A percentile compares a stretch with the other conserved stretches of the same genome.
These are phyloP conservation scores for Rhagium mordax DNA, from an alignment of 2,888 invertebrate species.

Conservation along the genomic window DNA sequence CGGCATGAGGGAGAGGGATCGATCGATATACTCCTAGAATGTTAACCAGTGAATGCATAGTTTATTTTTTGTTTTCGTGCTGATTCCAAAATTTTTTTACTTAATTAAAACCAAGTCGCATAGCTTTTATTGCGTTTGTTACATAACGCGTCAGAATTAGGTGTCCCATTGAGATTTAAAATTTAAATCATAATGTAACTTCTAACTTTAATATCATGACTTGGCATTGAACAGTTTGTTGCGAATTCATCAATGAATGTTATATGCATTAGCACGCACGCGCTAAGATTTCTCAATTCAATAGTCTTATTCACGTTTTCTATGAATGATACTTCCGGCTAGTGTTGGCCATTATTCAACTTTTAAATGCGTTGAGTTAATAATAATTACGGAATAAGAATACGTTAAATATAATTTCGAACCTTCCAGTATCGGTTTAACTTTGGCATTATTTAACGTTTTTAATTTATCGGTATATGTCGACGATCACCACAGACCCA, in stretches of 20 bases:
- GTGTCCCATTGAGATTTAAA: neutral
- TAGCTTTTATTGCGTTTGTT: neutral
- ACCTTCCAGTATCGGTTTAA: neutral
- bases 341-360: constrained; percentile 29
- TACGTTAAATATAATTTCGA: neutral
- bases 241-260: constrained; percentile 45
- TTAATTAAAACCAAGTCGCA: neutral
- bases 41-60: neutral
- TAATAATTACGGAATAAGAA: neutral
- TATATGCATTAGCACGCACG: constrained; percentile 33
- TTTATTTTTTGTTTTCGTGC: neutral
- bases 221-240: constrained; percentile 19
- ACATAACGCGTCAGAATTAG: neutral
- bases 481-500: neutral
- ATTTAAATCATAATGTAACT: neutral
- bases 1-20: neutral
- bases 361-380: constrained; percentile 16
- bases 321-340: constrained; percentile 42
- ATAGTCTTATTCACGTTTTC: constrained; percentile 45
- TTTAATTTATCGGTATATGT: no score
- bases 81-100: neutral
- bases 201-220: constrained; percentile 12
- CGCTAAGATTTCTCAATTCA: constrained; percentile 40
- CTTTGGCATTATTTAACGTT: neutral
- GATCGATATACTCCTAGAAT: neutral